Evolutionary conservation across 1,140 invertebrate genomes (phyloP).

Genomic region (Drosophila equinoxialis): DNA sequence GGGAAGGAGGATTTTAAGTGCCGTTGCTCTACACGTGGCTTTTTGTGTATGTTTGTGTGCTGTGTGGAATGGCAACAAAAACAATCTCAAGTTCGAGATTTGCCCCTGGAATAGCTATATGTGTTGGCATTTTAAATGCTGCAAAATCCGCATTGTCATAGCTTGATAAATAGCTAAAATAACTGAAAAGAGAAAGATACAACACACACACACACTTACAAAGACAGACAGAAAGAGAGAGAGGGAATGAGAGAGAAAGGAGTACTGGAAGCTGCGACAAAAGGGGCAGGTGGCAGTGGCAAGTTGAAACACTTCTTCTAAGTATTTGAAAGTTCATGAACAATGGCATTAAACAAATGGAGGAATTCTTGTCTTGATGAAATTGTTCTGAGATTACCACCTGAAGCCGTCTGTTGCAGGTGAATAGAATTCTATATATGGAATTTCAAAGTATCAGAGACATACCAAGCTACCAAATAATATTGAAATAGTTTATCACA

Average conservation of each 20-base stretch:
- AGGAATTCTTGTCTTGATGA: constrained; percentile 8
- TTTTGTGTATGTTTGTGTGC: constrained; percentile 3
- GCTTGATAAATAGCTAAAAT: constrained; percentile 78
- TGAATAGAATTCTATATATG: not conserved
- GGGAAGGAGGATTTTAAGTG: constrained; percentile 22
- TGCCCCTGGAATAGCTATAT: constrained; percentile 23
- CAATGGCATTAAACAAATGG: constrained; percentile 9
- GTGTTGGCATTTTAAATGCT: constrained; percentile 63
- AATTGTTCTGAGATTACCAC: constrained; percentile 9
- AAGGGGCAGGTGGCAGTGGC: not conserved
- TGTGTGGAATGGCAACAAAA: constrained; percentile 18
- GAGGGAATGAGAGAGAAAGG: not conserved
- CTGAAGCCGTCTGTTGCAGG: not conserved
- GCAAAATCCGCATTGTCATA: constrained; percentile 73
- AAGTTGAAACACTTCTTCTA: constrained; percentile 1
- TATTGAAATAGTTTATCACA: not conserved
- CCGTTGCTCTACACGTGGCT: constrained; percentile 34
- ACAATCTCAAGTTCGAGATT: constrained; percentile 57
- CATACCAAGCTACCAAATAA: not conserved
- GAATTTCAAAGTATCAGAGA: not conserved
- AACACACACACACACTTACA: constrained; percentile 10
- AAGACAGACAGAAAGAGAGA: not conserved
- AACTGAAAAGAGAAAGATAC: constrained; percentile 50
- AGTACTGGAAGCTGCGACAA: not conserved
- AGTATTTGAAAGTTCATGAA: constrained; percentile 11